Evolutionary conservation across 2,113 vertebrate species (phyloP), one percentile per base, ranked within the genome.

Genomic region (Sciurus niger): DNA sequence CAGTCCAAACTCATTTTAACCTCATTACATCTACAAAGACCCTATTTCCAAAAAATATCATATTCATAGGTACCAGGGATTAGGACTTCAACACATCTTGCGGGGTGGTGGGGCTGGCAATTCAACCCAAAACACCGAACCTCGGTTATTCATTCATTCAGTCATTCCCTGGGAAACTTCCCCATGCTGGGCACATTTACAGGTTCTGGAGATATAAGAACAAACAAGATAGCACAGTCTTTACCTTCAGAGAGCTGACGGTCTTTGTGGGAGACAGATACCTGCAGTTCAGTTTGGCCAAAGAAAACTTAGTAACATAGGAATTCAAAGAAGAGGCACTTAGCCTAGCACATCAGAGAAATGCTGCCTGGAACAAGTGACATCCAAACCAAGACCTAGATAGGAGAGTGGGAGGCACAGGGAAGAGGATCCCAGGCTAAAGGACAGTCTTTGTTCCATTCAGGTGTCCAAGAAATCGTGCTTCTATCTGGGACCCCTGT

Each of bases 31-130:
- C 28, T 53, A 28, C 16, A 83, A 89, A 84, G 53, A 72, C 22
- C 25, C 63, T 18, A 63, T 79, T 79, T 93, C 43, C n/a, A 96
- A 90, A 72, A 65, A 73, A 73, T 12, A 74, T 67, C 78, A 85
- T 43, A 72, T n/a, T 65, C 30, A 32, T 4, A 13, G 51, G 16
- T 72, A 60, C 17, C 55, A 43, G 48, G 51, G 55, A 9, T 73
- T 46, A 77, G 34, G 73, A 84, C 4, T 20, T 83, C 48, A n/a
- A 58, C 51, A 58, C 9, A n/a, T 43, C 11, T 79, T 51, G 14
- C 25, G 30, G 22, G 9, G 5, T 37, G 37, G 37, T n/a, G n/a
- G 24, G 28, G 7, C 51, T 40, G 5, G 53, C 67, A 43, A 9
- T n/a, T 46, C 60, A 48, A 76, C 11, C 37, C 14, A 8, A 48